Evolutionary conservation across 2,797 vertebrate species (phyloP).

Genomic region (Brachyrhaphis roseni): DNA sequence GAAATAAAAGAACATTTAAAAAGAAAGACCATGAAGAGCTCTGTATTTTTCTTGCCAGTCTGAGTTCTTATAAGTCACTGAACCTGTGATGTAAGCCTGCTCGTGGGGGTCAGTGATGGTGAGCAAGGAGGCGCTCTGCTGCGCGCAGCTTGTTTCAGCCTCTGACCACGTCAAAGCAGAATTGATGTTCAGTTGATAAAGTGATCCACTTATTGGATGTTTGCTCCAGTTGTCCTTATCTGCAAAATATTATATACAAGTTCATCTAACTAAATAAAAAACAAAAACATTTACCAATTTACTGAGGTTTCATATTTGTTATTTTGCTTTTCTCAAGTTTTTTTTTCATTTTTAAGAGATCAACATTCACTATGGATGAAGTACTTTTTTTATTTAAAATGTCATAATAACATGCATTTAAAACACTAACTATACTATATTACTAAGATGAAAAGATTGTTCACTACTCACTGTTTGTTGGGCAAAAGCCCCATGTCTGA

Average conservation of each 20-base stretch:
- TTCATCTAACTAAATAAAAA: not conserved
- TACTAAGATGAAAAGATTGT: too few relatives aligned
- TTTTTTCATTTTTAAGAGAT: not conserved
- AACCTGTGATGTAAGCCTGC: conserved; percentile 87
- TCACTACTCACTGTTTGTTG: conserved; percentile 81
- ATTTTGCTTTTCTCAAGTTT: not conserved
- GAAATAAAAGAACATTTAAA: not conserved
- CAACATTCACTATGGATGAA: not conserved
- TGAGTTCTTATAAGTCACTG: not conserved
- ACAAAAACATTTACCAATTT: not conserved
- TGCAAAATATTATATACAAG: conserved; percentile 47
- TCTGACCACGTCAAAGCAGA: conserved; percentile 87
- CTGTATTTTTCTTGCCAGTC: not conserved
- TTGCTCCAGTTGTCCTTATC: conserved; percentile 80
- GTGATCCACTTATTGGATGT: conserved; percentile 78
- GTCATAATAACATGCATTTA: not conserved
- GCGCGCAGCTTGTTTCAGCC: conserved; percentile 88
- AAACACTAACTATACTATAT: not conserved
- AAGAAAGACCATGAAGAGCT: not conserved
- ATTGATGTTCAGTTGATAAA: conserved; percentile 85
- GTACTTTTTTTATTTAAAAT: not conserved
- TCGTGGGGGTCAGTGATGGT: conserved; percentile 87
- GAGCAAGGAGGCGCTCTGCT: conserved; percentile 84
- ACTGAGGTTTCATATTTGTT: not conserved
- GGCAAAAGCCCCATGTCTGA: conserved; percentile 87